These are phyloP conservation scores for Saccostrea echinata DNA, from an alignment of 1,140 invertebrate species.

Conservation along the genomic window DNA sequence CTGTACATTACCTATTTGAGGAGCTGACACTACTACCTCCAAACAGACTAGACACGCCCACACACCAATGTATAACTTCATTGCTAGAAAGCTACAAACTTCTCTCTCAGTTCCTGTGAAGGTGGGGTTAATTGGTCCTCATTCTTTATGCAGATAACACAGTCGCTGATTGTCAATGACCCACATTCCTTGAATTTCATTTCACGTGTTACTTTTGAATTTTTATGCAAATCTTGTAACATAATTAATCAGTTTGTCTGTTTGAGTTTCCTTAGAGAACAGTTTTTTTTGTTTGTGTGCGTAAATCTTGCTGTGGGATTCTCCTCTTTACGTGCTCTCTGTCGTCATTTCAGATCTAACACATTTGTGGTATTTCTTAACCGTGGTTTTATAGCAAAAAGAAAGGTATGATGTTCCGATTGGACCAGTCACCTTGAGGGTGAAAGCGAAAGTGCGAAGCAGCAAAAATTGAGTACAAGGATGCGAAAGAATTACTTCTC, in stretches of 20 bases:
- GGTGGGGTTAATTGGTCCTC: background rate
- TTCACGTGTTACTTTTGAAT: background rate
- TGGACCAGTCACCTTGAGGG: too few relatives aligned
- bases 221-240: background rate
- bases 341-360: too few relatives aligned
- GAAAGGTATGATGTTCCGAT: too few relatives aligned
- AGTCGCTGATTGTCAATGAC: background rate
- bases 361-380: too few relatives aligned
- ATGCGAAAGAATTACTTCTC: too few relatives aligned
- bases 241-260: background rate
- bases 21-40: background rate
- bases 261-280: too few relatives aligned
- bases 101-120: background rate
- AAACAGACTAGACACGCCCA: background rate
- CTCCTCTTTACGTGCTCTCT: too few relatives aligned
- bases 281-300: too few relatives aligned
- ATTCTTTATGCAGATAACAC: background rate
- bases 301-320: too few relatives aligned
- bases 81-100: background rate
- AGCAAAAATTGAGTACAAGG: too few relatives aligned
- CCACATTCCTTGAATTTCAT: constrained; percentile 13
- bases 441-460: too few relatives aligned
- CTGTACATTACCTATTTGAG: background rate
- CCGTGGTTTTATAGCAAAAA: too few relatives aligned
- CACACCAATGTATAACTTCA: background rate